Percentiles rank a stretch among this genome's conserved stretches.
Conservation (phyloP, 1,140 invertebrate species). For the Drosophila grimshawi region DNA sequence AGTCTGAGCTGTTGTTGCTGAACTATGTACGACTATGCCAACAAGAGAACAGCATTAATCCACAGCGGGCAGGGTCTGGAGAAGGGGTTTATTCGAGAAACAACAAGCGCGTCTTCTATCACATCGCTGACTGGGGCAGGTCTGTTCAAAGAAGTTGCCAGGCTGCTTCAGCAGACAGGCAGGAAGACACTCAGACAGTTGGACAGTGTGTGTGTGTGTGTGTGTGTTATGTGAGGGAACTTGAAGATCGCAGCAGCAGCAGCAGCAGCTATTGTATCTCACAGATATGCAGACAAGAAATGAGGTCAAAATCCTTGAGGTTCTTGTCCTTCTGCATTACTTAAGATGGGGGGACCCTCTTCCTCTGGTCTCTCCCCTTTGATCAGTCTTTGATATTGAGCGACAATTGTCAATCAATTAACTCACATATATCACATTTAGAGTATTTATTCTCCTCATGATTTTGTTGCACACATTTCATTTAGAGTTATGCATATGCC, state of each 20-base stretch:
- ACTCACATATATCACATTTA: constrained; percentile 3
- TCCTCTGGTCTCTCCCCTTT: not conserved
- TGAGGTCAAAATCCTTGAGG: constrained; percentile 83
- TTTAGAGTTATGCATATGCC: constrained; percentile 41
- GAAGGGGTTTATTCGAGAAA: not conserved
- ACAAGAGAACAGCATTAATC: constrained; percentile 2
- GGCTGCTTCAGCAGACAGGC: constrained; percentile 30
- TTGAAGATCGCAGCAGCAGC: constrained; percentile 1
- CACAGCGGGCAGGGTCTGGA: not conserved
- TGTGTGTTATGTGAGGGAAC: not conserved
- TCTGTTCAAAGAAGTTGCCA: constrained; percentile 67
- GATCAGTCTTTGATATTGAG: constrained; percentile 54
- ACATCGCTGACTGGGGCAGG: constrained; percentile 42
- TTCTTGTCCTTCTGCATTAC: constrained; percentile 76
- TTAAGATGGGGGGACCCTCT: not conserved
- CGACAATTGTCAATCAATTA: constrained; percentile 65
- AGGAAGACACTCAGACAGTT: constrained; percentile 17
- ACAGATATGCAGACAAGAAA: constrained; percentile 48
- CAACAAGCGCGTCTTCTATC: constrained; percentile 11
- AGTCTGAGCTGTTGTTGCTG: not conserved
- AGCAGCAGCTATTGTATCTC: constrained; percentile 44
- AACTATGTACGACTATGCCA: constrained; percentile 17
- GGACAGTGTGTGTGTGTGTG: constrained; percentile 4
- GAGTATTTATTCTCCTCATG: not conserved
- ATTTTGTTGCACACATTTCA: constrained; percentile 37